A percentile compares a stretch with the other conserved stretches of the same genome.
phyloP scores from a whole-genome alignment of 64 coral and sea anemone genomes.

The Porites australiensis region DNA sequence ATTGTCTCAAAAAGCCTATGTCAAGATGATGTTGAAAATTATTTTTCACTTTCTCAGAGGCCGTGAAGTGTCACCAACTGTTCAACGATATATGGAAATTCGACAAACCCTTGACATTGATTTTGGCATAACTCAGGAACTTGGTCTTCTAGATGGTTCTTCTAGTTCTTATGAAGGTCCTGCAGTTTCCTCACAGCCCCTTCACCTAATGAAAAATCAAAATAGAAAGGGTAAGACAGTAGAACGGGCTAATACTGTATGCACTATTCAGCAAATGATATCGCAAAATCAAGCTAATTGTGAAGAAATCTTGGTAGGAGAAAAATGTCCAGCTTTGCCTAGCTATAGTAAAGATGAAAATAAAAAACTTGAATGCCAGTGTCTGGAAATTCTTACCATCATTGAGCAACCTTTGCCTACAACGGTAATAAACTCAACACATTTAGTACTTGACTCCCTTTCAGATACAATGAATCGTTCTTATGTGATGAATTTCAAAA shows the following conservation, averaged over 20 bases:
- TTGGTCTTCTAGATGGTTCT: slow-evolving; percentile 10
- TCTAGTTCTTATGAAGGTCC: not conserved
- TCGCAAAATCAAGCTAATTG: not conserved
- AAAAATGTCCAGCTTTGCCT: not conserved
- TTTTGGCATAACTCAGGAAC: not conserved
- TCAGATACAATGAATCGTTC: not conserved
- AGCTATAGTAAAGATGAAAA: not conserved
- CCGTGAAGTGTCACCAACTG: slow-evolving; percentile 1
- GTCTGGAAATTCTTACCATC: slow-evolving; percentile 7
- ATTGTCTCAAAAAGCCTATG: not conserved
- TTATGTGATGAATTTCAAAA: slow-evolving; percentile 5
- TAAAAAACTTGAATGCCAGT: not conserved
- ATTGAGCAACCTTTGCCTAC: slow-evolving; percentile 2
- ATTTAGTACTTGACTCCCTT: not conserved
- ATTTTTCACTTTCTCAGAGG: not conserved
- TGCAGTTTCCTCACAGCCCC: slow-evolving; percentile 12
- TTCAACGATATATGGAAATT: slow-evolving; percentile 19
- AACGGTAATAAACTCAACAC: not conserved
- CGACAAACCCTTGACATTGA: slow-evolving; percentile 13
- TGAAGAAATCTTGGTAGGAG: not conserved
- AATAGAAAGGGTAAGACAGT: slow-evolving; percentile 1
- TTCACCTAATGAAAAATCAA: not conserved
- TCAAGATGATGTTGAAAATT: too few relatives aligned
- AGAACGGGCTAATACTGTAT: not conserved
- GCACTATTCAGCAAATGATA: not conserved